Evolutionary conservation across 2,113 vertebrate genomes (phyloP).

Genomic region (Cygnus buccinator): DNA sequence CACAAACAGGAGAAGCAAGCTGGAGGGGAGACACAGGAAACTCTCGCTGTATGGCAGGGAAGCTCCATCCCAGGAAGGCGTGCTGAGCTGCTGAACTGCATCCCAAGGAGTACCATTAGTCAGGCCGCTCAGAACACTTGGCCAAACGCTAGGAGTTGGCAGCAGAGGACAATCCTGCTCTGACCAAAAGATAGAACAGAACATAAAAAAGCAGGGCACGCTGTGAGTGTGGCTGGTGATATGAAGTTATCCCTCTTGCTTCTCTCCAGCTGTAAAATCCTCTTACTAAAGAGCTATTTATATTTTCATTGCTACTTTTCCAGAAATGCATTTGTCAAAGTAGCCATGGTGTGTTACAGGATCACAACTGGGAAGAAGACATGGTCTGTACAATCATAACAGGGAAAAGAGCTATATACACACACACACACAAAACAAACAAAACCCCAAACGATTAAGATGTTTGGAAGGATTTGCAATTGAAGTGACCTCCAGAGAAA

Average conservation of each 20-base stretch:
- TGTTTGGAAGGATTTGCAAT: not conserved
- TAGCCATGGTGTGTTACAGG: not conserved
- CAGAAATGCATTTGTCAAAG: not conserved
- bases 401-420: not conserved
- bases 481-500: not conserved
- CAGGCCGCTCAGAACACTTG: not conserved
- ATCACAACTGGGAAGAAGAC: not conserved
- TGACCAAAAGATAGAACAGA: not conserved
- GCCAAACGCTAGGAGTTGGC: not conserved
- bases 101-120: not conserved
- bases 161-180: slow-evolving; percentile 6
- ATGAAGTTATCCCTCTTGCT: not conserved
- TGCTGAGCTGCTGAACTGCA: not conserved
- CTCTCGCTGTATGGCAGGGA: not conserved
- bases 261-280: not conserved
- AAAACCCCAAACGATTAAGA: not conserved
- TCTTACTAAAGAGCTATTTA: not conserved
- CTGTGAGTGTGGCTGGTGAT: not conserved
- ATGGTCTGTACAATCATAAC: not conserved
- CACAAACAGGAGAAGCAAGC: slow-evolving; percentile 47
- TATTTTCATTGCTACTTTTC: not conserved
- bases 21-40: not conserved
- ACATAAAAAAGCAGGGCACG: not conserved
- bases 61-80: not conserved
- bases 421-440: not conserved